Conservation (phyloP, 2,113 vertebrate species). For the Clarias gariepinus region DNA sequence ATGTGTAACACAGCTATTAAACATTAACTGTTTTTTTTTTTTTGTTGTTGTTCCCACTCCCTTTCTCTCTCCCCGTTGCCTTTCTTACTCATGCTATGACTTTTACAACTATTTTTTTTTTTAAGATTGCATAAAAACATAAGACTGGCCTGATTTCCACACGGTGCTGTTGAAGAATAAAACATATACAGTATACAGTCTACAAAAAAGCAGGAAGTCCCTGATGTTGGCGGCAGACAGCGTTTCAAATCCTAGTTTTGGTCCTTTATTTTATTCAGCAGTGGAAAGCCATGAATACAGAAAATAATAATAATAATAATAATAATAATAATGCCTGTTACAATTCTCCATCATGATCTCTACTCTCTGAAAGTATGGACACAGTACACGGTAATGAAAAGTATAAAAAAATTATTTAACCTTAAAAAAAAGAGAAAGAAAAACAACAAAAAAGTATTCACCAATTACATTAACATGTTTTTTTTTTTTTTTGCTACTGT, state of each 20-base stretch:
- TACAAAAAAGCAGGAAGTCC: conserved; percentile 82
- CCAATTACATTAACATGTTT: conserved; percentile 98
- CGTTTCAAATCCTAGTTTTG: conserved; percentile 99
- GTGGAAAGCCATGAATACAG: conserved; percentile 99
- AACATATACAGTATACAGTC: conserved; percentile 71
- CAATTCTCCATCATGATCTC: conserved; percentile 99
- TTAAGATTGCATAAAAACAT: conserved; percentile 82
- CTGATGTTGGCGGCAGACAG: conserved; percentile 96
- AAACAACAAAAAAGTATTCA: conserved; percentile 82
- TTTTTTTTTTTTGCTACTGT: conserved; percentile 83
- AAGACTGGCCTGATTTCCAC: conserved; percentile 86
- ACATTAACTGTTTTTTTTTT: conserved; percentile 80
- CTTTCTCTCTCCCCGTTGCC: not conserved
- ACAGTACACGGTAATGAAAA: conserved; percentile 99
- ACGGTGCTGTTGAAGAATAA: conserved; percentile 86
- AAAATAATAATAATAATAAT: conserved; percentile 76
- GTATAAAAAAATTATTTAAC: conserved; percentile 94
- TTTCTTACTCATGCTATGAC: conserved; percentile 69
- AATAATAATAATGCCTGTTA: conserved; percentile 88
- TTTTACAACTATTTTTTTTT: conserved; percentile 79
- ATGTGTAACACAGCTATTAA: conserved; percentile 87
- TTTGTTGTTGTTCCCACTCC: too few relatives aligned
- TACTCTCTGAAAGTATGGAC: conserved; percentile 98
- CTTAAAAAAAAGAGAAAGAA: conserved; percentile 80
- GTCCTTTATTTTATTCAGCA: conserved; percentile 99